A percentile compares a stretch with the other conserved stretches of the same genome.
Evolutionary conservation across 2,113 vertebrate genomes (phyloP).

Genomic region (Choloepus hoffmanni): DNA sequence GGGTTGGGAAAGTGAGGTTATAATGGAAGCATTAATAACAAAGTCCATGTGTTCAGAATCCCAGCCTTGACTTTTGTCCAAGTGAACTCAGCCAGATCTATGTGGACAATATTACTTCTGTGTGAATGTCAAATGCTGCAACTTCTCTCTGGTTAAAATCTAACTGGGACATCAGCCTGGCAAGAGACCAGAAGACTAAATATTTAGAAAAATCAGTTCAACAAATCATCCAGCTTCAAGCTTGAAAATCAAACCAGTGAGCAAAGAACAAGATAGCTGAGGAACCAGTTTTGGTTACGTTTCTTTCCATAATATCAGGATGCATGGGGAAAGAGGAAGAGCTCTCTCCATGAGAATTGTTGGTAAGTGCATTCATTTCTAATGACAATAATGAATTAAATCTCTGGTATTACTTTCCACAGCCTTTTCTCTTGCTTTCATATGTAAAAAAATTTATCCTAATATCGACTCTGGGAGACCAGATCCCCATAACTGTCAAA

Average conservation of each 20-base stretch:
- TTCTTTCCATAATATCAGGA: neutral
- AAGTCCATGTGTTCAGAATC: neutral
- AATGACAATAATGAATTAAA: neutral
- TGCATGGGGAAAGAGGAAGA: neutral
- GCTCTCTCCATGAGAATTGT: neutral
- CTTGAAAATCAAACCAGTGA: neutral
- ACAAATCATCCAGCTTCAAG: neutral
- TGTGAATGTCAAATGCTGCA: neutral
- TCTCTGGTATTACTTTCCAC: neutral
- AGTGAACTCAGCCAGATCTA: neutral
- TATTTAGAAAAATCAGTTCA: neutral
- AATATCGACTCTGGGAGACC: neutral
- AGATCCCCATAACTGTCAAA: neutral
- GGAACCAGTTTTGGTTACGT: neutral
- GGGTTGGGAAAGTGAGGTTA: neutral
- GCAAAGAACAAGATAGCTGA: neutral
- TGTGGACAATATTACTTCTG: neutral
- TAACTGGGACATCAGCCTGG: neutral
- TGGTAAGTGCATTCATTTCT: neutral
- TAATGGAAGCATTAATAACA: neutral
- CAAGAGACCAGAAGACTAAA: neutral
- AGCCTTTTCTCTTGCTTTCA: neutral
- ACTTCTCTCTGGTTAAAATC: neutral
- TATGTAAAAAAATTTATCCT: neutral
- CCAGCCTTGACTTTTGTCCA: neutral